Conservation (phyloP, 23 tunicate species). For the Ciona savignyi region DNA sequence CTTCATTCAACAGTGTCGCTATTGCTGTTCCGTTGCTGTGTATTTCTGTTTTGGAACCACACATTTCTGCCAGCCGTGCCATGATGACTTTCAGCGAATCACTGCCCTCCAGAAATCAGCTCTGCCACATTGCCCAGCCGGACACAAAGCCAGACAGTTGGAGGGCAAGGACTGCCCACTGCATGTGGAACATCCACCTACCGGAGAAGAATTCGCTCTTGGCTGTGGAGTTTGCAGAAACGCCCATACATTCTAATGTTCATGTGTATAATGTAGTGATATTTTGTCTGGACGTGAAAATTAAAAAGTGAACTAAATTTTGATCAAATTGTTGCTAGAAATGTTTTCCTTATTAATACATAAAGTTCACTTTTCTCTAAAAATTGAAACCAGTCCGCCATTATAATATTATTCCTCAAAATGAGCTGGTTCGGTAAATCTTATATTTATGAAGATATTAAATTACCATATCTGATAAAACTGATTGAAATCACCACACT, state of each 20-base stretch:
- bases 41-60: slow-evolving; percentile 87
- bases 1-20: slow-evolving; percentile 53
- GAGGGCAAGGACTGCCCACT: slow-evolving; percentile 74
- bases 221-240: slow-evolving; percentile 83
- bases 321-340: too few species aligned
- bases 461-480: too few species aligned
- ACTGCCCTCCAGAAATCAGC: slow-evolving; percentile 40
- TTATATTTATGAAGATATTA: too few species aligned
- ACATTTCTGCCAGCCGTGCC: slow-evolving; percentile 82
- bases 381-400: too few species aligned
- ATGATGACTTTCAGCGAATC: slow-evolving; percentile 66
- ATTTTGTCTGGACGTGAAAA: too few species aligned
- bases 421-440: too few species aligned
- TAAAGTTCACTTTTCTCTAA: too few species aligned
- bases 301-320: too few species aligned
- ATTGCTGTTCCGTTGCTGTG: slow-evolving; percentile 84
- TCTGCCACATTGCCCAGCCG: slow-evolving; percentile 77
- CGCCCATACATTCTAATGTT: slow-evolving; percentile 50
- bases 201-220: slow-evolving; percentile 82
- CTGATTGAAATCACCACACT: too few species aligned
- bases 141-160: slow-evolving; percentile 53
- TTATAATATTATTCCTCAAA: too few species aligned
- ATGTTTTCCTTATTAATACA: too few species aligned
- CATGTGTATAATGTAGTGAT: too few species aligned
- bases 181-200: slow-evolving; percentile 66